A percentile compares a stretch with the other conserved stretches of the same genome.
Evolutionary conservation across 1,140 invertebrate genomes (phyloP).

Genomic region (Camponotus floridanus): DNA sequence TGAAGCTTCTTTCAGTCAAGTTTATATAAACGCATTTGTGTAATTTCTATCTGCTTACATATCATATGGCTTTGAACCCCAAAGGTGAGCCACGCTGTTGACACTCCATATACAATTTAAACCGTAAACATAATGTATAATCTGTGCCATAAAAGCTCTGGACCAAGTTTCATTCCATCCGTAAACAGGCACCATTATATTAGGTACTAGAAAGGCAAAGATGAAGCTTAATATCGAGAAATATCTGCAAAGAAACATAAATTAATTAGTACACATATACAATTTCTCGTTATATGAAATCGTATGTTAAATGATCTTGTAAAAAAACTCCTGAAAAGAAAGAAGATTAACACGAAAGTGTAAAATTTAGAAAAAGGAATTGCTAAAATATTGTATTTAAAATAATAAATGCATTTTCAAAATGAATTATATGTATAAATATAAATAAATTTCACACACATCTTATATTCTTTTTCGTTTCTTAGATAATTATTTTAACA

Average conservation of each 20-base stretch:
- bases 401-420: background rate
- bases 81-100: slow-evolving; percentile 92
- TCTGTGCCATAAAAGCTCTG: slow-evolving; percentile 86
- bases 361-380: background rate
- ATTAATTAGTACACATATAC: background rate
- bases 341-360: background rate
- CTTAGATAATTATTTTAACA: background rate
- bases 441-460: too few species aligned
- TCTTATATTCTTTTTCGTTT: background rate
- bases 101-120: slow-evolving; percentile 93
- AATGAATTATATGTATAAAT: too few species aligned
- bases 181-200: slow-evolving; percentile 90
- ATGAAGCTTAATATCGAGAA: slow-evolving; percentile 91
- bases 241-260: slow-evolving; percentile 86
- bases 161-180: slow-evolving; percentile 88
- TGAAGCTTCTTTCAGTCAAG: background rate
- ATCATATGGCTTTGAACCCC: slow-evolving; percentile 91
- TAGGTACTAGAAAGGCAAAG: slow-evolving; percentile 91
- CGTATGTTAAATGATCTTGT: background rate
- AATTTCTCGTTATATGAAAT: background rate
- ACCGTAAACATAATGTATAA: slow-evolving; percentile 88
- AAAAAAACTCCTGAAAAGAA: background rate
- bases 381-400: background rate
- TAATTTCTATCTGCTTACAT: slow-evolving; percentile 84
- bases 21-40: background rate